phyloP scores from a whole-genome alignment of 2,797 vertebrate genomes.

The Scyliorhinus canicula region DNA sequence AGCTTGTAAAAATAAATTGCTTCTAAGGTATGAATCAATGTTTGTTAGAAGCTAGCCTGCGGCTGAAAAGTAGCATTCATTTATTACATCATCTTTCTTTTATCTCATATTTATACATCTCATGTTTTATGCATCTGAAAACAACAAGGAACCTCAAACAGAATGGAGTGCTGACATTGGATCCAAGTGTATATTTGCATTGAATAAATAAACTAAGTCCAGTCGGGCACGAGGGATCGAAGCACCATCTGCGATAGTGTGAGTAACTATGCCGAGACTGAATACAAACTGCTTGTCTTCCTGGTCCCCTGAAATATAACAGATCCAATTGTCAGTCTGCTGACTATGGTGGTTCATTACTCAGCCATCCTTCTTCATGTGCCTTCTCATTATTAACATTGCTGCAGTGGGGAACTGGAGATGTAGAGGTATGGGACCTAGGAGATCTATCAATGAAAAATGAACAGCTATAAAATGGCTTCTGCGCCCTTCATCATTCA shows the following conservation, averaged over 20 bases:
- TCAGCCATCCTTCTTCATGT: conserved; percentile 8
- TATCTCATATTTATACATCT: background rate
- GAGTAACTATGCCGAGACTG: background rate
- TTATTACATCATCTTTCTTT: background rate
- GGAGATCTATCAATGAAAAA: background rate
- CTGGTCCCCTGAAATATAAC: background rate
- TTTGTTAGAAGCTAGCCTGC: background rate
- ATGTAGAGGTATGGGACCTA: background rate
- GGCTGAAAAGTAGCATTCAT: background rate
- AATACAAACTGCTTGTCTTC: background rate
- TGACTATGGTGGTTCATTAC: background rate
- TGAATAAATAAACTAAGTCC: conserved; percentile 22
- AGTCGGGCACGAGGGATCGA: background rate
- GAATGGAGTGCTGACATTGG: background rate
- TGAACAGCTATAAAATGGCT: background rate
- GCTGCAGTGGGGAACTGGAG: background rate
- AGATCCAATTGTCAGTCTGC: background rate
- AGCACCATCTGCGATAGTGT: background rate
- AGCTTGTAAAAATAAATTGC: background rate
- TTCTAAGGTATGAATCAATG: background rate
- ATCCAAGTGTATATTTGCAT: background rate
- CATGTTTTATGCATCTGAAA: conserved; percentile 3
- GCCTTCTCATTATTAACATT: background rate
- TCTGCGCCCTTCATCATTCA: background rate
- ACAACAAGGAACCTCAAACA: background rate